A percentile compares a stretch with the other conserved stretches of the same genome.
These are phyloP conservation scores for Polypterus senegalus DNA, from an alignment of 2,113 vertebrate species.

Conservation along the genomic window DNA sequence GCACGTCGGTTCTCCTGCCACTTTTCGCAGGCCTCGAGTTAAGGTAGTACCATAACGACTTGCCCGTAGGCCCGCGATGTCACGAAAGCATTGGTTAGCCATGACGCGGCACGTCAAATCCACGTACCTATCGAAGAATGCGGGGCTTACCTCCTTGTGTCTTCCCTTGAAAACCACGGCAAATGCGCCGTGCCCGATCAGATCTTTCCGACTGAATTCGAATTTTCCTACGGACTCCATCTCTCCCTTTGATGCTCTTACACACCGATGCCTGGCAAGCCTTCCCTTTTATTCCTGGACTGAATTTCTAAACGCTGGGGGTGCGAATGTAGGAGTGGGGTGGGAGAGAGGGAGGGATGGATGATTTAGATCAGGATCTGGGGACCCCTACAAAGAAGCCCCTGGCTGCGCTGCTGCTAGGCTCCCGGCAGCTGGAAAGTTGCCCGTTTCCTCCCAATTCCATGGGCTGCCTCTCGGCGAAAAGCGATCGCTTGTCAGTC, in stretches of 20 bases:
- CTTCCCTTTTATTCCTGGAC: no score
- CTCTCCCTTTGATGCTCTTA: slow-evolving; percentile 24
- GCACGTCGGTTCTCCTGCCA: no score
- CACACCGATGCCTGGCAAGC: not conserved
- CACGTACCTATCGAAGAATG: not conserved
- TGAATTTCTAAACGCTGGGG: no score
- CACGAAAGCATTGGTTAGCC: no score
- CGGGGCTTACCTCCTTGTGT: slow-evolving; percentile 72
- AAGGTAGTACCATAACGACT: not conserved
- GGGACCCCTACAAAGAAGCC: slow-evolving; percentile 18
- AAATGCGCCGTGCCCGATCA: slow-evolving; percentile 90
- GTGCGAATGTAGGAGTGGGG: not conserved
- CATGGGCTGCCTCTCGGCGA: slow-evolving; percentile 50
- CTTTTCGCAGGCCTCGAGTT: no score
- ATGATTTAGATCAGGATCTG: slow-evolving; percentile 20
- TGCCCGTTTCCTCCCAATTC: slow-evolving; percentile 33
- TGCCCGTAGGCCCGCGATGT: not conserved
- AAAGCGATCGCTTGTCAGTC: slow-evolving; percentile 26
- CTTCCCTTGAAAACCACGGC: slow-evolving; percentile 92
- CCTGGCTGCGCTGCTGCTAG: slow-evolving; percentile 27
- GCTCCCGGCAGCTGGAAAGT: slow-evolving; percentile 33
- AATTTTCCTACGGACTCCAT: slow-evolving; percentile 86
- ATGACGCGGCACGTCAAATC: no score
- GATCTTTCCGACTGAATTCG: slow-evolving; percentile 86
- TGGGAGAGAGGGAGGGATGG: slow-evolving; percentile 11